Conservation (phyloP, 2,113 vertebrate species). For the Semnornis frantzii region DNA sequence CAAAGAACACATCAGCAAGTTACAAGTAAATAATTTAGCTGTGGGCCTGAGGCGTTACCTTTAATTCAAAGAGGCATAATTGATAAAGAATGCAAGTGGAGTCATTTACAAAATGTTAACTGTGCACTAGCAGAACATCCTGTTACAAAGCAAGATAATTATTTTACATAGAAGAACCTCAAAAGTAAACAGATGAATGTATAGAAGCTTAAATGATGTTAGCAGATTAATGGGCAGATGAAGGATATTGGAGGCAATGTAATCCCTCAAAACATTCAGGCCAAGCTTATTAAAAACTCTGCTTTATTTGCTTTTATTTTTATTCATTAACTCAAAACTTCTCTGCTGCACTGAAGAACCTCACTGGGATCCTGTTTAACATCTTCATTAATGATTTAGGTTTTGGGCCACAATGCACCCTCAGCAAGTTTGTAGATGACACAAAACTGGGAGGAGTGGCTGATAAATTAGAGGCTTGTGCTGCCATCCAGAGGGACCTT, state of each 20-base stretch:
- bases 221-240: slow-evolving; percentile 47
- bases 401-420: neutral
- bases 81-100: slow-evolving; percentile 40
- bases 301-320: slow-evolving; percentile 6
- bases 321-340: neutral
- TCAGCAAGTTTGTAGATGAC: neutral
- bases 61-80: slow-evolving; percentile 58
- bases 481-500: neutral
- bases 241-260: neutral
- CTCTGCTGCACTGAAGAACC: neutral
- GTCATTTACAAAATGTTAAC: slow-evolving; percentile 67
- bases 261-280: neutral
- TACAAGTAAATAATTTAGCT: slow-evolving; percentile 61
- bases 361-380: neutral
- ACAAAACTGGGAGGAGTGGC: neutral
- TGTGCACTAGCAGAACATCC: slow-evolving; percentile 37
- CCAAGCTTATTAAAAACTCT: neutral
- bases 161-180: slow-evolving; percentile 57
- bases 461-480: neutral
- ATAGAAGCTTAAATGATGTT: slow-evolving; percentile 21
- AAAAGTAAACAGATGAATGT: slow-evolving; percentile 51
- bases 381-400: neutral
- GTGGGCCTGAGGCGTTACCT: slow-evolving; percentile 48
- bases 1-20: slow-evolving; percentile 49
- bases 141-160: slow-evolving; percentile 61